phyloP scores from a whole-genome alignment of 2,888 invertebrate genomes.

The Drosophila trichaetosa region DNA sequence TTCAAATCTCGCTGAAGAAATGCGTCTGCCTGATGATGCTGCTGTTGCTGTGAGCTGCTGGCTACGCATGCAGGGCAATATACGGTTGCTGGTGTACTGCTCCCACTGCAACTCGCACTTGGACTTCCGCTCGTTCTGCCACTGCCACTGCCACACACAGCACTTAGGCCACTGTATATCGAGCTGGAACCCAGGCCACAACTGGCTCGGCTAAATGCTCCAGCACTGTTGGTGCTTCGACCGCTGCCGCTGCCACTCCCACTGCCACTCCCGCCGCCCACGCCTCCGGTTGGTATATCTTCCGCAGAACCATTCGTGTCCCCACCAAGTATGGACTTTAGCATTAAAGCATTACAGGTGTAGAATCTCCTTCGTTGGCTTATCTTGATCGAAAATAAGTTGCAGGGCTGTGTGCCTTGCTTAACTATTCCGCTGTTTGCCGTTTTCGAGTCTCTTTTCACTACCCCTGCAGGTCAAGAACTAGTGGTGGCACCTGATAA shows the following conservation, averaged over 20 bases:
- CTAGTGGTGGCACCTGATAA: slow-evolving; percentile 23
- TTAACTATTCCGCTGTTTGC: slow-evolving; percentile 6
- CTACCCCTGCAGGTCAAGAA: slow-evolving; percentile 40
- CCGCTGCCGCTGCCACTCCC: slow-evolving; percentile 43
- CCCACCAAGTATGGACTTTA: slow-evolving; percentile 82
- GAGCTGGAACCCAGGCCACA: slow-evolving; percentile 61
- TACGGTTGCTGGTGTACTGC: slow-evolving; percentile 61
- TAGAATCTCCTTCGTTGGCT: slow-evolving; percentile 78
- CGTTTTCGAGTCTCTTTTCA: slow-evolving; percentile 31
- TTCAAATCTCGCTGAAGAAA: slow-evolving; percentile 50
- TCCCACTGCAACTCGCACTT: slow-evolving; percentile 43
- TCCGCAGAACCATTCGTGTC: slow-evolving; percentile 81
- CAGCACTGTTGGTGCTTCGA: slow-evolving; percentile 19
- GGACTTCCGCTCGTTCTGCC: slow-evolving; percentile 19
- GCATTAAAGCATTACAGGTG: slow-evolving; percentile 84
- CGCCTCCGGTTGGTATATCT: slow-evolving; percentile 69
- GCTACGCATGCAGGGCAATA: slow-evolving; percentile 71
- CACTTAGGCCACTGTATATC: slow-evolving; percentile 61
- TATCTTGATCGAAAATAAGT: slow-evolving; percentile 60
- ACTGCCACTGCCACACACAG: slow-evolving; percentile 50
- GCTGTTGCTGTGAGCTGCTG: slow-evolving; percentile 40
- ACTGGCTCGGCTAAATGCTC: slow-evolving; percentile 52
- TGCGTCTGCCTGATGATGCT: slow-evolving; percentile 32
- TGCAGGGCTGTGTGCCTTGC: slow-evolving; percentile 49
- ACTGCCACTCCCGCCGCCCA: slow-evolving; percentile 57